Conservation (phyloP, 2,797 vertebrate species). For the Adrianichthys oophorus region DNA sequence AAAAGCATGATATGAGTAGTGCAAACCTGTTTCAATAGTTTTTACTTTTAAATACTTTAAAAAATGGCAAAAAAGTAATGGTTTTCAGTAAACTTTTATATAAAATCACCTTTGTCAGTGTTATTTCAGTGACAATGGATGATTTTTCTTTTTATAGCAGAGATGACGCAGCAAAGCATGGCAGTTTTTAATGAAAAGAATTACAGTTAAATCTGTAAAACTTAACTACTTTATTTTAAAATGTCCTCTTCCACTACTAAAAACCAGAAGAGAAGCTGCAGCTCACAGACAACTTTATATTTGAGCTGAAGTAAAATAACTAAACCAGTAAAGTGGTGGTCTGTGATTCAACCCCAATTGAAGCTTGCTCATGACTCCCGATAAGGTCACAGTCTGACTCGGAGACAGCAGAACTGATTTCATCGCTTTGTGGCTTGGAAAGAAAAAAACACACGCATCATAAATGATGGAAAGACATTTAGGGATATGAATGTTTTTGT, state of each 20-base stretch:
- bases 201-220: not conserved
- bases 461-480: constrained; percentile 57
- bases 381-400: constrained; percentile 52
- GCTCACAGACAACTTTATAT: not conserved
- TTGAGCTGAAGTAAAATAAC: constrained; percentile 3
- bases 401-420: constrained; percentile 42
- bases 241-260: not conserved
- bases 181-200: rapidly evolving
- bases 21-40: too few species aligned
- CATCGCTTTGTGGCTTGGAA: constrained; percentile 42
- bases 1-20: too few species aligned
- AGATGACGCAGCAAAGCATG: rapidly evolving
- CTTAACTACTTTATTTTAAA: not conserved
- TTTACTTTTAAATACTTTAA: too few species aligned
- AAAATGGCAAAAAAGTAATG: too few species aligned
- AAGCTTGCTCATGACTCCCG: constrained; percentile 42
- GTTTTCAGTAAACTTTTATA: too few species aligned
- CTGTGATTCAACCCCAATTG: constrained; percentile 30
- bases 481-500: constrained; percentile 57
- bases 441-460: constrained; percentile 19
- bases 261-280: not conserved
- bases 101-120: too few species aligned
- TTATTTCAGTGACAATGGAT: too few species aligned
- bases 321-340: not conserved
- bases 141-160: too few species aligned